Evolutionary conservation across 2,113 vertebrate species (phyloP).

Genomic region (Catharus minimus): DNA sequence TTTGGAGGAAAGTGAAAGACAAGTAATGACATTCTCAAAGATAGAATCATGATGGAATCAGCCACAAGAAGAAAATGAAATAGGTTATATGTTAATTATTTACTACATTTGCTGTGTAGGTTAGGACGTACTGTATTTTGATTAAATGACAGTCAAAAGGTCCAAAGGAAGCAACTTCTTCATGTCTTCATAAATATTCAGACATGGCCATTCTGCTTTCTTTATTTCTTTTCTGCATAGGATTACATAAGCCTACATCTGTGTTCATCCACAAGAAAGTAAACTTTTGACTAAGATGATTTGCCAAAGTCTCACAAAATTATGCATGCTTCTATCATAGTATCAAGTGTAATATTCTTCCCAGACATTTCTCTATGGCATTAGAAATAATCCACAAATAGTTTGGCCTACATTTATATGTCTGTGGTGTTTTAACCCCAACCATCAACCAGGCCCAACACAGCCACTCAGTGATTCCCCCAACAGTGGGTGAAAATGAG

Average conservation of each 20-base stretch:
- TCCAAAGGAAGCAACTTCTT: neutral
- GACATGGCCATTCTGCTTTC: neutral
- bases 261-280: accelerated
- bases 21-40: neutral
- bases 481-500: neutral
- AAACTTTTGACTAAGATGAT: neutral
- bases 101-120: neutral
- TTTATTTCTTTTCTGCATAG: neutral
- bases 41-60: neutral
- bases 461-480: neutral
- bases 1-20: neutral
- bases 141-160: neutral
- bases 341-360: neutral
- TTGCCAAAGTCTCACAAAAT: neutral
- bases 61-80: neutral
- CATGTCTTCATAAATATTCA: neutral
- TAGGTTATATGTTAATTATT: neutral
- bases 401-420: neutral
- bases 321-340: accelerated
- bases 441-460: no score
- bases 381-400: neutral
- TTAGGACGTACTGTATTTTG: neutral
- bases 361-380: neutral
- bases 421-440: neutral
- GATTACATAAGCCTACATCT: accelerated